Evolutionary conservation across 2,888 invertebrate species (phyloP).

Genomic region (Epirrhoe tristata): DNA sequence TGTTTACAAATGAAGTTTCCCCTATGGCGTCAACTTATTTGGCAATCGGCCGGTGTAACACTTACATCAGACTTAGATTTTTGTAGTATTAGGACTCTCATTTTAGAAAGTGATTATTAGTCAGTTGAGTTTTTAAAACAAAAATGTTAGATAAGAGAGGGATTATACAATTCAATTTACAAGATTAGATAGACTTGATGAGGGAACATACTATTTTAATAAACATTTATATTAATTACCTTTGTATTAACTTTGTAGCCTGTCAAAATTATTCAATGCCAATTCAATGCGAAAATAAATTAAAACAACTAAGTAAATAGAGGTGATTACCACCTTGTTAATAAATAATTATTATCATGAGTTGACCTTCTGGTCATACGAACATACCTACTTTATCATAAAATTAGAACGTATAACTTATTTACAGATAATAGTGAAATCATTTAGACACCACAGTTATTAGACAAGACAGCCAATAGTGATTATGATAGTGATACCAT

Average conservation of each 20-base stretch:
- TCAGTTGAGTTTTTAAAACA: background rate
- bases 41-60: constrained; percentile 38
- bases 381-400: background rate
- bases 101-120: constrained; percentile 38
- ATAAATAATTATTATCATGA: background rate
- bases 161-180: background rate
- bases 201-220: background rate
- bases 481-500: background rate
- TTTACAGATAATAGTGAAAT: background rate
- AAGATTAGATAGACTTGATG: background rate
- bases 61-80: constrained; percentile 42
- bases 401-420: background rate
- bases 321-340: background rate
- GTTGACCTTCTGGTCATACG: too few species aligned
- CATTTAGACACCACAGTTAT: background rate
- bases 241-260: background rate
- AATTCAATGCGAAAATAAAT: background rate
- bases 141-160: background rate
- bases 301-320: background rate
- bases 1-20: constrained; percentile 63
- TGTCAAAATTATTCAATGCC: background rate
- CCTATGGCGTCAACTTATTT: constrained; percentile 44
- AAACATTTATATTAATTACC: background rate
- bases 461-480: background rate
- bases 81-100: constrained; percentile 28